Conservation (phyloP, 2,113 vertebrate species). For the Corapipo altera region DNA sequence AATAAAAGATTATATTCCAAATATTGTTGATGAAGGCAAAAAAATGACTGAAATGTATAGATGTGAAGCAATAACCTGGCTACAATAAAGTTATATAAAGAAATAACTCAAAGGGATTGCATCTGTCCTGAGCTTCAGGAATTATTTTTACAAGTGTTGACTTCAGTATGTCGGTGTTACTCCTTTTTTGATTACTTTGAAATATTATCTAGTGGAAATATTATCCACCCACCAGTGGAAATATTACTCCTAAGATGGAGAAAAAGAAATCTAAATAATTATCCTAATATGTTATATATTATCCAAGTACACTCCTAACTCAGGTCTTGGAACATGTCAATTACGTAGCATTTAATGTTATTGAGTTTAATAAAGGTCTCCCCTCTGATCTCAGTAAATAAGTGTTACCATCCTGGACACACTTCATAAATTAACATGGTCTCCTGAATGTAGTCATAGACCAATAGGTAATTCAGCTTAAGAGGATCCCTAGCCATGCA, state of each 20-base stretch:
- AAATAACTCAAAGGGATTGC: neutral
- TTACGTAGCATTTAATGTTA: neutral
- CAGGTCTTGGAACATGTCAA: neutral
- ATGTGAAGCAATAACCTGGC: neutral
- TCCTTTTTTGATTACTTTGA: neutral
- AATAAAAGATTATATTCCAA: neutral
- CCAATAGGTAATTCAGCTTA: neutral
- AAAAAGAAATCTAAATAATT: neutral
- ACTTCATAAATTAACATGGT: neutral
- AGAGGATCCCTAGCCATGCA: neutral
- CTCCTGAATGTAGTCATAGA: neutral
- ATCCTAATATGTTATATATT: no score
- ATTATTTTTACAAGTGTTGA: neutral
- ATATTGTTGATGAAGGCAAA: neutral
- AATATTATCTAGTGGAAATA: neutral
- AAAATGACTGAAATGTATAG: neutral
- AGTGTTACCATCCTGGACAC: neutral
- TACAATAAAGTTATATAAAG: neutral
- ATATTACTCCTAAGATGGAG: neutral
- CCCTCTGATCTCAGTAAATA: neutral
- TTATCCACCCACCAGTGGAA: neutral
- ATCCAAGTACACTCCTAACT: neutral
- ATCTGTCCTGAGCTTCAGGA: neutral
- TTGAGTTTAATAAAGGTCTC: neutral
- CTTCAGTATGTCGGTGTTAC: neutral